A percentile compares a stretch with the other conserved stretches of the same genome.
Conservation (phyloP, 2,888 invertebrate genomes). For the Orchestes rusci region DNA sequence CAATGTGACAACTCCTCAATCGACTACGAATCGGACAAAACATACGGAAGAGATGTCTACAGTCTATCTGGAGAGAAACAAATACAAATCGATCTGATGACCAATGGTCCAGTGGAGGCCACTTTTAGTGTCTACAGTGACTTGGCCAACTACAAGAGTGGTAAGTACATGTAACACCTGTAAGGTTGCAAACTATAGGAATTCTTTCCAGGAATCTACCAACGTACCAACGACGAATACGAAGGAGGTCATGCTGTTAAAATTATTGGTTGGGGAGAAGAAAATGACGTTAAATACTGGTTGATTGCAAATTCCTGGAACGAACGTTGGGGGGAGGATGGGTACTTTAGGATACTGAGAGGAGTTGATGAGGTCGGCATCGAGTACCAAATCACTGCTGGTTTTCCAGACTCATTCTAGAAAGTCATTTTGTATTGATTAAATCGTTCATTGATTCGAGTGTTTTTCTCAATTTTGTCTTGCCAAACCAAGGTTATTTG, state of each 20-base stretch:
- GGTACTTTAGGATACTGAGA: conserved; percentile 78
- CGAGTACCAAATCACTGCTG: conserved; percentile 61
- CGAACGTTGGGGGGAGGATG: no score
- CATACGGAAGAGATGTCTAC: conserved; percentile 11
- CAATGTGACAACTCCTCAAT: conserved; percentile 14
- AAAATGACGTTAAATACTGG: no score
- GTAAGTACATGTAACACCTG: no score
- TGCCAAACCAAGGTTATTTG: no score
- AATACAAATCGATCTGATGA: conserved; percentile 72
- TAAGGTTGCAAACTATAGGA: not conserved
- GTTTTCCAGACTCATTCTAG: conserved; percentile 41
- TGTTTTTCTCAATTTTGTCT: no score
- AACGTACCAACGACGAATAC: conserved; percentile 61
- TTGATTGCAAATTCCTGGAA: no score
- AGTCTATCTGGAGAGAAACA: conserved; percentile 39
- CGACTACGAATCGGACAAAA: conserved; percentile 5
- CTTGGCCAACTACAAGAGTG: conserved; percentile 42
- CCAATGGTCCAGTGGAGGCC: conserved; percentile 79
- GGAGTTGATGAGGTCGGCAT: conserved; percentile 74
- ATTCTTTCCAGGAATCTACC: conserved; percentile 52
- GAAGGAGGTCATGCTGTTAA: conserved; percentile 83
- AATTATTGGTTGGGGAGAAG: conserved; percentile 84
- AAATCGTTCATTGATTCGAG: no score
- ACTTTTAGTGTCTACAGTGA: conserved; percentile 80
- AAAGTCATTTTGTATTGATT: no score